A percentile compares a stretch with the other conserved stretches of the same genome.
Evolutionary conservation across 2,888 invertebrate genomes (phyloP).

Genomic region (Dysmachus trigonus): DNA sequence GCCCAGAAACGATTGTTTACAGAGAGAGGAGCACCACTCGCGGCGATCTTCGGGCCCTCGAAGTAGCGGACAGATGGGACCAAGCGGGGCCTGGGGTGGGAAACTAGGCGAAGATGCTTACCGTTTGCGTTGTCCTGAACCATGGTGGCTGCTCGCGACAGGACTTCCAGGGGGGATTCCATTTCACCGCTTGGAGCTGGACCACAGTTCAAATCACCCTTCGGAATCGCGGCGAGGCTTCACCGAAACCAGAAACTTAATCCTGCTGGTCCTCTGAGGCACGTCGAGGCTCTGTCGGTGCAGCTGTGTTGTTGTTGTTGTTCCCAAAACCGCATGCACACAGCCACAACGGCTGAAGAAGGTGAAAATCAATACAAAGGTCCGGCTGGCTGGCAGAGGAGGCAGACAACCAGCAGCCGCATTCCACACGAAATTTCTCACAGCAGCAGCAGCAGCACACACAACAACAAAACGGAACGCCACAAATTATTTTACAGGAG

Average conservation of each 20-base stretch:
- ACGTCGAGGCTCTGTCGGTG: not conserved
- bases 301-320: constrained; percentile 7
- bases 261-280: not conserved
- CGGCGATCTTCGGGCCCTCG: not conserved
- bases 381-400: constrained; percentile 14
- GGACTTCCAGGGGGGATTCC: constrained; percentile 86
- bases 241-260: not conserved
- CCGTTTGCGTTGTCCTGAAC: constrained; percentile 75
- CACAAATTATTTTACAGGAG: constrained; percentile 20
- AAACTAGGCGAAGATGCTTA: constrained; percentile 52
- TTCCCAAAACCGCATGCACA: not conserved
- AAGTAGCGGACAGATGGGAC: not conserved
- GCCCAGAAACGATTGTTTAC: constrained; percentile 21
- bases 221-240: not conserved
- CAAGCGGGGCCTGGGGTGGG: not conserved
- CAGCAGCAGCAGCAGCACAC: not conserved
- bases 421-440: constrained; percentile 47
- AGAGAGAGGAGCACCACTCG: not conserved
- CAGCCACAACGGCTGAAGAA: not conserved
- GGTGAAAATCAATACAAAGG: constrained; percentile 37
- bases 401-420: constrained; percentile 48
- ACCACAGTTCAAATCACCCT: not conserved
- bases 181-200: constrained; percentile 58
- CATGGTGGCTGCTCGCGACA: constrained; percentile 90
- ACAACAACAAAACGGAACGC: constrained; percentile 23